Evolutionary conservation across 2,113 vertebrate genomes (phyloP).

Genomic region (Neolamprologus ventralis): DNA sequence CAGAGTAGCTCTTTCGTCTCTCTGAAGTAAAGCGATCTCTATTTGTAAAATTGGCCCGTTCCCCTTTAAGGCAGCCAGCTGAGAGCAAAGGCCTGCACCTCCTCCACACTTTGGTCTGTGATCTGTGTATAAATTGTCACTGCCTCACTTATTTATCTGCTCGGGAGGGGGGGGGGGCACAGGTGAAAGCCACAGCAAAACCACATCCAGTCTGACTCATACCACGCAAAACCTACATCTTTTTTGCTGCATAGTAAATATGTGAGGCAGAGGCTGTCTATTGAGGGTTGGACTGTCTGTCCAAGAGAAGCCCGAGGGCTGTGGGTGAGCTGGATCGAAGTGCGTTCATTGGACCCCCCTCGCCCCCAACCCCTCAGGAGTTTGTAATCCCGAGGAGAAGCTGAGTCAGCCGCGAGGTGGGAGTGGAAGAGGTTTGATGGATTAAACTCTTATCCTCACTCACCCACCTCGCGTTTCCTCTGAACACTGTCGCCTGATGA

Average conservation of each 20-base stretch:
- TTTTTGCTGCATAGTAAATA: not conserved
- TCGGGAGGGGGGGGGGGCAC: not conserved
- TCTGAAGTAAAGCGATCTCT: not conserved
- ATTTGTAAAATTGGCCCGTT: not conserved
- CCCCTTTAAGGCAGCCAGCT: not conserved
- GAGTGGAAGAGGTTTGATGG: constrained; percentile 57
- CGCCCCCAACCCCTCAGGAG: not conserved
- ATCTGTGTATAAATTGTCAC: not conserved
- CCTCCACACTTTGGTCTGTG: not conserved
- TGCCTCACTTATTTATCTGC: not conserved
- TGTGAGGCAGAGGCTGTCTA: not conserved
- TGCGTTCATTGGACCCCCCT: not conserved
- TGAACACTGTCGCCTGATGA: constrained; percentile 22
- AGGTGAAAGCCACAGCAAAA: not conserved
- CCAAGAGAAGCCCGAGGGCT: not conserved
- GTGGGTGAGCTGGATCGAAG: not conserved
- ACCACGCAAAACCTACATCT: not conserved
- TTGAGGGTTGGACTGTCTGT: not conserved
- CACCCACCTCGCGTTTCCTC: constrained; percentile 29
- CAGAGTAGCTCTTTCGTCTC: not conserved
- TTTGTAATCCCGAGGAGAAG: constrained; percentile 46
- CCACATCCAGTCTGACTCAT: constrained; percentile 6
- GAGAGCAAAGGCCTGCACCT: not conserved
- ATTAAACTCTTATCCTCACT: constrained; percentile 62
- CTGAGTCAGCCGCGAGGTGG: constrained; percentile 52